Evolutionary conservation across 2,888 invertebrate species (phyloP).

Genomic region (Pterobdella sp.): DNA sequence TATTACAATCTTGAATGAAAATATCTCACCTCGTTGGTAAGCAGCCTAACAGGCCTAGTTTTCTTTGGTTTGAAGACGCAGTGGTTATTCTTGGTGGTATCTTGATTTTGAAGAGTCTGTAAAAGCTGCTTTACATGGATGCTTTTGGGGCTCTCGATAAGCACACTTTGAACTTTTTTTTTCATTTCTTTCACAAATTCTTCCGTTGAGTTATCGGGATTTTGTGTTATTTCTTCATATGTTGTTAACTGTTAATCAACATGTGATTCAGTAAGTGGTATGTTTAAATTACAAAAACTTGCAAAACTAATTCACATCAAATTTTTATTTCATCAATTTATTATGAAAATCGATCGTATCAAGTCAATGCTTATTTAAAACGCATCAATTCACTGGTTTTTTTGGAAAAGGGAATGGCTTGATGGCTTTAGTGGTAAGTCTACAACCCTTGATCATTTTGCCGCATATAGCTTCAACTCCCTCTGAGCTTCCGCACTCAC

Average conservation of each 20-base stretch:
- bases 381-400: neutral
- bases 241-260: neutral
- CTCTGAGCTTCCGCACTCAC: neutral
- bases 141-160: conserved; percentile 19
- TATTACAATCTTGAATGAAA: neutral
- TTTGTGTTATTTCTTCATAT: conserved; percentile 21
- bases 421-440: conserved; percentile 6
- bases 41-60: conserved; percentile 14
- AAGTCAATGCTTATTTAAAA: neutral
- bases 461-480: conserved; percentile 1
- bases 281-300: too few relatives aligned
- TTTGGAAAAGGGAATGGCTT: conserved; percentile 15
- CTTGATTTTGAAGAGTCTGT: neutral
- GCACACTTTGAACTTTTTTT: conserved; percentile 9
- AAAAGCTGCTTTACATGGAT: conserved; percentile 14
- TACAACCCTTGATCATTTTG: conserved; percentile 5
- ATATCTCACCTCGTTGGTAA: conserved; percentile 10
- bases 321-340: neutral
- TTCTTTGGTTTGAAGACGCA: conserved; percentile 11
- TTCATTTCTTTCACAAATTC: conserved; percentile 7
- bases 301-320: neutral
- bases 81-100: neutral
- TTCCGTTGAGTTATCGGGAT: neutral
- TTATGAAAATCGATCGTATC: neutral
- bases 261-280: too few relatives aligned